phyloP scores from a whole-genome alignment of 2,797 vertebrate species.

The Lagorchestes hirsutus region DNA sequence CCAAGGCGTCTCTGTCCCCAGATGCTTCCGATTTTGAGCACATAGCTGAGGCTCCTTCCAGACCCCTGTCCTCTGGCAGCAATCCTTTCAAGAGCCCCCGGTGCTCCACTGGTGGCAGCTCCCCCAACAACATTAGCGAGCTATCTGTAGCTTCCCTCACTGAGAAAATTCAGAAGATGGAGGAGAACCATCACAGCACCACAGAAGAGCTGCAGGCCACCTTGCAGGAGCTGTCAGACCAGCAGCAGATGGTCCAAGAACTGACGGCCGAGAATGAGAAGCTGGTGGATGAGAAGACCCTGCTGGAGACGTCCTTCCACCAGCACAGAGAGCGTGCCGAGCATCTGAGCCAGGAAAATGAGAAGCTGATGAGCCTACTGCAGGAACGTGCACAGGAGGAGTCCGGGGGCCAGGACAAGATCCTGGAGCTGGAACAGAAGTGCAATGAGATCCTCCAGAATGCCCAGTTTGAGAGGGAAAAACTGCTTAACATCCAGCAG shows the following conservation, averaged over 20 bases:
- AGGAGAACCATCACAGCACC: conserved; percentile 97
- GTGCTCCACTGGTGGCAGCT: conserved; percentile 83
- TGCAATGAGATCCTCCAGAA: conserved; percentile 93
- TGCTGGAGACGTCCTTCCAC: conserved; percentile 93
- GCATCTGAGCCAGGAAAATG: conserved; percentile 93
- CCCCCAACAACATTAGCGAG: conserved; percentile 85
- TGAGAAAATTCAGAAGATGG: conserved; percentile 96
- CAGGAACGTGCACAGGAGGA: conserved; percentile 90
- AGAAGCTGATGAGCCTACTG: conserved; percentile 89
- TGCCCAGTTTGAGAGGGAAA: conserved; percentile 95
- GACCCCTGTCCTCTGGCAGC: conserved; percentile 89
- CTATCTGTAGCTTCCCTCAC: conserved; percentile 93
- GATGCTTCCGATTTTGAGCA: conserved; percentile 96
- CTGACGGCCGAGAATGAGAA: conserved; percentile 96
- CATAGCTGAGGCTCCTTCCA: conserved; percentile 89
- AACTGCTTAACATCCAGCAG: conserved; percentile 96
- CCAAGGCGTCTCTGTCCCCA: conserved; percentile 93
- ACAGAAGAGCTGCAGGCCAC: conserved; percentile 97
- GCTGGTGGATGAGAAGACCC: conserved; percentile 92
- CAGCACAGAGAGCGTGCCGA: conserved; percentile 94
- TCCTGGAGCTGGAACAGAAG: conserved; percentile 92
- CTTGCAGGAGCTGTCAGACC: conserved; percentile 95
- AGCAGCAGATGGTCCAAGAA: conserved; percentile 97
- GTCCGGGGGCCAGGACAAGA: conserved; percentile 85
- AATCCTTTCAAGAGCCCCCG: conserved; percentile 84